Evolutionary conservation across 2,113 vertebrate genomes (phyloP).

Genomic region (Poeciliopsis retropinna): DNA sequence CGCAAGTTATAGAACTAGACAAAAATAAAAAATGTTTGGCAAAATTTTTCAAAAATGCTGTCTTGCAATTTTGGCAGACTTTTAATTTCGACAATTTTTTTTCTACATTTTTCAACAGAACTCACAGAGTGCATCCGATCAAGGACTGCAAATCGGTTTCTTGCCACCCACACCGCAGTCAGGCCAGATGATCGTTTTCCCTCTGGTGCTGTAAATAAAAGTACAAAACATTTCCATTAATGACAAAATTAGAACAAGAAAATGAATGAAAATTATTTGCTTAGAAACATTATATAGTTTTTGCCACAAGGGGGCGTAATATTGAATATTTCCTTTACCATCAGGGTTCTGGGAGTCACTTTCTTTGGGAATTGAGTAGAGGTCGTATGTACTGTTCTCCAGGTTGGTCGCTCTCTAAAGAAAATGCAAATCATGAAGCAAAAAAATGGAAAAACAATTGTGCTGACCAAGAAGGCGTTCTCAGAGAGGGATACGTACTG

Average conservation of each 20-base stretch:
- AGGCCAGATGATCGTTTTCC: constrained; percentile 96
- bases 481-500: constrained; percentile 77
- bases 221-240: background rate
- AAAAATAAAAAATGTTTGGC: too few relatives aligned
- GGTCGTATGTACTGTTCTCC: constrained; percentile 97
- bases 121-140: constrained; percentile 97
- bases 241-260: too few relatives aligned
- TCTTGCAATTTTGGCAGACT: background rate
- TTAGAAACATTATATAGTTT: background rate
- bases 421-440: constrained; percentile 1
- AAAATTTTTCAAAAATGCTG: background rate
- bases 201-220: constrained; percentile 87
- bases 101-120: background rate
- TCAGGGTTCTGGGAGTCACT: constrained; percentile 97
- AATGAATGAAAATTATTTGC: background rate
- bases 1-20: background rate
- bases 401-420: constrained; percentile 94
- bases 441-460: background rate
- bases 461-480: background rate
- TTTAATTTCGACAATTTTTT: too few relatives aligned
- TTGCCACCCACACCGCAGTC: constrained; percentile 97
- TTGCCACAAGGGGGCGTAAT: background rate
- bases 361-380: constrained; percentile 96
- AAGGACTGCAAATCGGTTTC: constrained; percentile 94
- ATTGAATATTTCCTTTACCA: constrained; percentile 73